A percentile compares a stretch with the other conserved stretches of the same genome.
phyloP scores from a whole-genome alignment of 2,888 invertebrate genomes.

The Xiphydria camelus region DNA sequence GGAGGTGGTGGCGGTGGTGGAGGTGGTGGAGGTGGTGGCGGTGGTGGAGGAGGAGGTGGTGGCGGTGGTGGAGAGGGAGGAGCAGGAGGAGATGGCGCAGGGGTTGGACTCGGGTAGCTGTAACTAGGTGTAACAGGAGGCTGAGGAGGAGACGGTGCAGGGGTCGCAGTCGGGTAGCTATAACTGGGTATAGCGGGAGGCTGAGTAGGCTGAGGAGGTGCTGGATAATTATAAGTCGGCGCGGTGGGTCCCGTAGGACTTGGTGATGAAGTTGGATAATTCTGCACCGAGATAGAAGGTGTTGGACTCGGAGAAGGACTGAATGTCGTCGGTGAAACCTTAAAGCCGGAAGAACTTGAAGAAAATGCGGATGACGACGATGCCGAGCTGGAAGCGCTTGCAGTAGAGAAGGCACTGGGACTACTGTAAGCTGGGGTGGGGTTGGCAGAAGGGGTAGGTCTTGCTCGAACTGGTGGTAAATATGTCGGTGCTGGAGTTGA shows the following conservation, averaged over 20 bases:
- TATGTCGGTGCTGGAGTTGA: slow-evolving; percentile 20
- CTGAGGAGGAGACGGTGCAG: neutral
- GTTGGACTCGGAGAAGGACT: slow-evolving; percentile 2
- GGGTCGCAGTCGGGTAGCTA: neutral
- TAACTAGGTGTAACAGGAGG: slow-evolving; percentile 1
- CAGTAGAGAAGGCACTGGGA: neutral
- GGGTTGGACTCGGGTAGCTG: slow-evolving; percentile 6
- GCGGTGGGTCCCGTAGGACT: neutral
- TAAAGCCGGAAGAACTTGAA: slow-evolving; percentile 8
- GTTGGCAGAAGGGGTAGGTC: neutral
- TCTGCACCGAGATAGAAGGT: neutral
- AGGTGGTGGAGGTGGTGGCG: slow-evolving; percentile 9
- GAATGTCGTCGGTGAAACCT: neutral
- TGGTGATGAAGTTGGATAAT: neutral
- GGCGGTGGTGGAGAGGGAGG: slow-evolving; percentile 9
- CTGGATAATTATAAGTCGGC: slow-evolving; percentile 10
- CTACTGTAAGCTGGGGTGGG: slow-evolving; percentile 8
- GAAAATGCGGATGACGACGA: slow-evolving; percentile 3
- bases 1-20: slow-evolving; percentile 6
- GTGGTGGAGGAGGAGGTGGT: neutral
- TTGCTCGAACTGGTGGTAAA: slow-evolving; percentile 24
- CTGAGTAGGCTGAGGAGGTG: neutral
- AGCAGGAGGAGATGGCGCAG: slow-evolving; percentile 6
- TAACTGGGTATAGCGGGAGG: neutral
- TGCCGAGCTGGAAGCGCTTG: slow-evolving; percentile 7